Conservation (phyloP, 2,113 vertebrate genomes). For the Hystrix cristata region DNA sequence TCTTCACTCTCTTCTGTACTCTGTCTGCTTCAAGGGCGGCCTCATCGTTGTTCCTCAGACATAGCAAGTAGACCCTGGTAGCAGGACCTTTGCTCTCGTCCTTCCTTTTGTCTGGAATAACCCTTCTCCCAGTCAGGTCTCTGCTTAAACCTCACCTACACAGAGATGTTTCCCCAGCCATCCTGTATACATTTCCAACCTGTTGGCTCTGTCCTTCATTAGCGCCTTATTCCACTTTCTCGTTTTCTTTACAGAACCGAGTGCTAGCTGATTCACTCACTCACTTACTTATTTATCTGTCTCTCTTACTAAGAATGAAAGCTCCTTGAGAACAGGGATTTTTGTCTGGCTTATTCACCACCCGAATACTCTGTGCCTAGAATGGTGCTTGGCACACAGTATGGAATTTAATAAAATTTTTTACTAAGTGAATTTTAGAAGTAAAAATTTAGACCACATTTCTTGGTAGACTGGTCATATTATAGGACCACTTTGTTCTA, state of each 20-base stretch:
- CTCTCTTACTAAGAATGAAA: conserved; percentile 39
- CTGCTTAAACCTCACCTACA: not conserved
- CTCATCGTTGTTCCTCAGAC: not conserved
- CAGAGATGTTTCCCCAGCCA: not conserved
- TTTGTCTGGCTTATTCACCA: conserved; percentile 47
- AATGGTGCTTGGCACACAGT: conserved; percentile 19
- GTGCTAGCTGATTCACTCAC: not conserved
- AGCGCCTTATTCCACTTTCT: not conserved
- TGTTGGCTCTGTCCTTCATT: not conserved
- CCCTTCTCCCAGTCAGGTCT: not conserved
- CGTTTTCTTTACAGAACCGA: conserved; percentile 34
- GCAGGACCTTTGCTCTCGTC: not conserved
- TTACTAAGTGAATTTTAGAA: conserved; percentile 18
- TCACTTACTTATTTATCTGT: not conserved
- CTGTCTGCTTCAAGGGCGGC: not conserved
- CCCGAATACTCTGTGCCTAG: not conserved
- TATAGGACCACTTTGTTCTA: not conserved
- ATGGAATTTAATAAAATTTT: conserved; percentile 1
- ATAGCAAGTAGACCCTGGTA: not conserved
- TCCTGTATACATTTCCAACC: not conserved
- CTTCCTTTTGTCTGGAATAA: conserved; percentile 53
- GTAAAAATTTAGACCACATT: not conserved
- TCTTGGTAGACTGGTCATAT: not conserved
- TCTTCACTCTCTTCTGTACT: not conserved
- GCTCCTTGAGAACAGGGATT: not conserved